Evolutionary conservation across 2,113 vertebrate species (phyloP).

Genomic region (Turnix velox): DNA sequence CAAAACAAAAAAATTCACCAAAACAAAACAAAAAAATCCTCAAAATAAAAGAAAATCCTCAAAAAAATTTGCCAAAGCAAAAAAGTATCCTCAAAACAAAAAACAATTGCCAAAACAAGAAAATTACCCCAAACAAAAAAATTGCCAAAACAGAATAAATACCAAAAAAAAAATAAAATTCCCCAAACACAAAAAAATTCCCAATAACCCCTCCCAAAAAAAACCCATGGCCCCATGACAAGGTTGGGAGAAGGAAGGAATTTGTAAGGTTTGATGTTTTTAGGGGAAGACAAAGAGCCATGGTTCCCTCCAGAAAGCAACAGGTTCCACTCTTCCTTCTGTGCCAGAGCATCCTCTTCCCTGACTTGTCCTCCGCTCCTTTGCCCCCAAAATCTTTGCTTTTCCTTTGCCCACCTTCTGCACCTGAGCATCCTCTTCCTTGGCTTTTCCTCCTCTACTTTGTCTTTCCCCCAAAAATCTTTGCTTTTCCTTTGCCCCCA

Average conservation of each 20-base stretch:
- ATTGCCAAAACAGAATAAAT: background rate
- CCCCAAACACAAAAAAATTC: too few relatives aligned
- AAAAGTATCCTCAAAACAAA: too few relatives aligned
- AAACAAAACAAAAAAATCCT: too few relatives aligned
- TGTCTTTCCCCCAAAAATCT: background rate
- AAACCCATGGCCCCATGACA: slow-evolving; percentile 58
- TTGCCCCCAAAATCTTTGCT: background rate
- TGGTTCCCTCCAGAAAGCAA: background rate
- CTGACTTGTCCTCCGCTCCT: background rate
- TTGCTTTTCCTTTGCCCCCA: background rate
- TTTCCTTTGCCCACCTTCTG: background rate
- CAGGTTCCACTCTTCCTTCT: background rate
- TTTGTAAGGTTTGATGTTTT: slow-evolving; percentile 51
- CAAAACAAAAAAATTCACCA: too few relatives aligned
- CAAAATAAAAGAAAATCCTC: too few relatives aligned
- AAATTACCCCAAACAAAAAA: too few relatives aligned
- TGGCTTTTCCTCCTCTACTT: background rate
- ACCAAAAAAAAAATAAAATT: slow-evolving; percentile 2
- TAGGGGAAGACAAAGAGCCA: slow-evolving; percentile 41
- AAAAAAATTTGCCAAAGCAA: too few relatives aligned
- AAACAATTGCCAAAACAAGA: too few relatives aligned
- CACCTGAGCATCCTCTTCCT: background rate
- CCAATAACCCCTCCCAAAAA: too few relatives aligned
- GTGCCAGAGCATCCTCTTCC: background rate
- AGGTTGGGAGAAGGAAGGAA: slow-evolving; percentile 44